Evolutionary conservation across 2,113 vertebrate species (phyloP), one percentile per base, ranked within the genome.

Genomic region (Orycteropus afer): DNA sequence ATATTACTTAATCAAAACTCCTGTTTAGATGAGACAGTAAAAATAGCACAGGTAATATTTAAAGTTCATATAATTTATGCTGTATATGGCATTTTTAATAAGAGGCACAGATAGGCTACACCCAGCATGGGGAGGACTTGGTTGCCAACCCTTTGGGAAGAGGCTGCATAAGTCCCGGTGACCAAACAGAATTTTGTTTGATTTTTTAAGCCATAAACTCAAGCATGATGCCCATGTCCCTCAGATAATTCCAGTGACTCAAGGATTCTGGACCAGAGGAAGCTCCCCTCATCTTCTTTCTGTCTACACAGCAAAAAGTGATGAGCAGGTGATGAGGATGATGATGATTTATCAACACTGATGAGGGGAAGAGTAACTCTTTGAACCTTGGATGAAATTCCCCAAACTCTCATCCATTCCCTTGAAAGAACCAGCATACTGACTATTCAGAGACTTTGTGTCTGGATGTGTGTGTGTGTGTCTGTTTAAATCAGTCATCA

Each of bases 1-100:
- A 89, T 57, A 97, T 95, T 96, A 96, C 97, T 97, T 97, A 98
- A 98, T 98, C 96, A 97, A 96, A 98, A 95, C 87, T 95, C 92
- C 82, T 82, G 49, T 86, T 96, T 89, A 97, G 97, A 96, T 80
- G 76, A 98, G 92, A 94, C 93, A 95, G 95, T 96, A 95, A 97
- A 97, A 98, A 86, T 94, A 67, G 79, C 79, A 80, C 92, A 82
- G 90, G 57, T 97, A 82, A 63, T 93, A 91, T 97, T 97, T 96
- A 96, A 97, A 89, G 65, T 96, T 95, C 95, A 61, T 45, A 49
- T 98, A 96, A 96, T 98, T 97, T 97, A 95, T 53, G 45, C 40
- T n/a, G 73, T 82, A 53, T 32, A 7, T 71, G 37, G n/a, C 86
- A 57, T 88, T 91, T 94, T 95, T 74, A 82, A 93, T 77, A 76